Evolutionary conservation across 2,797 vertebrate species (phyloP), one percentile per base, ranked within the genome.

Genomic region (Lophius americanus): DNA sequence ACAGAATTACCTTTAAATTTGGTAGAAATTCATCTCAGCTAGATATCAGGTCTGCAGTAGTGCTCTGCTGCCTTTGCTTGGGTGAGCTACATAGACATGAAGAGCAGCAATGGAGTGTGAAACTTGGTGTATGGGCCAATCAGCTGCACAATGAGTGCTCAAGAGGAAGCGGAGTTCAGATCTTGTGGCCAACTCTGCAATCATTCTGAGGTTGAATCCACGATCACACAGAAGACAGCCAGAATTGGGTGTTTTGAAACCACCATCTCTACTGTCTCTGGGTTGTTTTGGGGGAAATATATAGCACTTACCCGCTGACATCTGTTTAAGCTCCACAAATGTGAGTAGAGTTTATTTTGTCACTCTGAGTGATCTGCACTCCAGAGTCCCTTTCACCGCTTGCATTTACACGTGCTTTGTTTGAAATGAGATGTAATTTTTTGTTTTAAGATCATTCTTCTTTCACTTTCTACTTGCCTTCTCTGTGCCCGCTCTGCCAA

Each of bases 141-240:
- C 46, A 69, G 75, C 37, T 51, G n/a, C 61, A 14, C 9, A 68
- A 44, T 32, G 58, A 76, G 12, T 2, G 47, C n/a, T 72, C 88
- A 92, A 89, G 88, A 91, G 91, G 89, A 92, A 93, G 88, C 70
- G 9, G 60, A 11, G 51, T 43, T 56, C 62, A 84, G 73, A 64
- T 74, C 51, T 55, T 79, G 83, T 14, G 47, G 53, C 79, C 77
- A 69, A 0, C 37, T 73, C 13, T 65, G 54, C 38, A 10, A 47
- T 68, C 55, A 37, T 49, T 46, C 7, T 48, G 62, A 67, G 52
- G 52, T 36, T 2, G 32, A 52, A 44, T 4, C 37, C 23, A 44
- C 37, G 3, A 2, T 64, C 51, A 63, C 58, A 10, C 54, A 51
- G 12, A 55, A 0, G 35, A 11, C 58, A 36, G 4, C 65, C 23